These are phyloP conservation scores for Aelia acuminata DNA, from an alignment of 2,888 invertebrate genomes.

Conservation along the genomic window DNA sequence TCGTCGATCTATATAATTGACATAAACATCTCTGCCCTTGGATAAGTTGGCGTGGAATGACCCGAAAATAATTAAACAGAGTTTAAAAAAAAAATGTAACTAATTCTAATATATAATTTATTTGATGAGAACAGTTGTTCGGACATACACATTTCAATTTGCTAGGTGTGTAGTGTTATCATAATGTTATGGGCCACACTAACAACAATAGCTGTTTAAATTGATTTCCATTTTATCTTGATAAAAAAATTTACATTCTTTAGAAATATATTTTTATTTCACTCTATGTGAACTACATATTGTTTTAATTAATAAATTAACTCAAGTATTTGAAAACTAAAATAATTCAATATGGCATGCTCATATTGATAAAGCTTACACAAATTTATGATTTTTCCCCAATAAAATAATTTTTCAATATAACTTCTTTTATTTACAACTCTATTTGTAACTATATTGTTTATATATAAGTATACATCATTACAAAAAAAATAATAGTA, in stretches of 20 bases:
- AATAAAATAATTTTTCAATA: not conserved
- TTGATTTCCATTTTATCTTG: conserved; percentile 20
- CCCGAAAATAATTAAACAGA: conserved; percentile 2
- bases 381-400: conserved; percentile 27
- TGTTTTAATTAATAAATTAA: conserved; percentile 42
- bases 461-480: conserved; percentile 52
- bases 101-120: not conserved
- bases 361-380: conserved; percentile 21
- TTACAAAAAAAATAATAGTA: conserved; percentile 52
- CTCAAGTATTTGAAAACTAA: conserved; percentile 47
- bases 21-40: too few species aligned
- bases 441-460: conserved; percentile 47
- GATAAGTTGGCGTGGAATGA: too few species aligned
- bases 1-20: too few species aligned
- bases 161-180: not conserved
- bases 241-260: conserved; percentile 41
- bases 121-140: not conserved
- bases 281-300: conserved; percentile 40
- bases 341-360: conserved; percentile 26
- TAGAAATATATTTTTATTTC: conserved; percentile 46
- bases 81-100: not conserved
- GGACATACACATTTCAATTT: not conserved
- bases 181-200: not conserved
- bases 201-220: not conserved
- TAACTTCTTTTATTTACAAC: conserved; percentile 56